phyloP scores from a whole-genome alignment of 2,113 vertebrate species.

The Osmerus eperlanus region DNA sequence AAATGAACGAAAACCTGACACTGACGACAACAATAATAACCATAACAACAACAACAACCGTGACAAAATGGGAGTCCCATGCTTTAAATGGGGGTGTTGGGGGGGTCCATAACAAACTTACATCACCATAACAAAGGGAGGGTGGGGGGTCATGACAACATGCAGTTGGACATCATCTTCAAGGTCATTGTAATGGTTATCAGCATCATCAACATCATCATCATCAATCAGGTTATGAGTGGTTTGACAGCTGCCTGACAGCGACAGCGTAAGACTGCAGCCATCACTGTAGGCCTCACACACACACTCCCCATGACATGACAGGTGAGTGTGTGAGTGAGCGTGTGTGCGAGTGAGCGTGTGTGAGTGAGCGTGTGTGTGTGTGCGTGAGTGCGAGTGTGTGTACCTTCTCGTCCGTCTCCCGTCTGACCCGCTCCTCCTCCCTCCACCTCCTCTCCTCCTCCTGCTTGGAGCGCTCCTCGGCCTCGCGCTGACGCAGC shows the following conservation, averaged over 20 bases:
- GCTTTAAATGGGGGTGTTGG: constrained; percentile 39
- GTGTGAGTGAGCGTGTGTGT: neutral
- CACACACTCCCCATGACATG: neutral
- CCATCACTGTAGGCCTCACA: neutral
- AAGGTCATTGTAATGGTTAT: constrained; percentile 21
- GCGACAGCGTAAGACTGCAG: constrained; percentile 27
- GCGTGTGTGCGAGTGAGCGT: neutral
- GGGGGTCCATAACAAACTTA: constrained; percentile 37
- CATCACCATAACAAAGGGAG: constrained; percentile 44
- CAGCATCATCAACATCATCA: neutral
- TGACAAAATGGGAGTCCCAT: constrained; percentile 49
- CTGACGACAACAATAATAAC: too few species aligned
- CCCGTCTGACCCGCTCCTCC: constrained; percentile 83
- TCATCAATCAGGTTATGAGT: constrained; percentile 43
- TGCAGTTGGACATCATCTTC: constrained; percentile 55
- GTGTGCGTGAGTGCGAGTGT: neutral
- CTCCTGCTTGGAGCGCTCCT: constrained; percentile 87
- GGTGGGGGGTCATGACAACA: constrained; percentile 56
- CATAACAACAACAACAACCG: constrained; percentile 33
- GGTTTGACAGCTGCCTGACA: constrained; percentile 47
- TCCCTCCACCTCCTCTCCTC: constrained; percentile 87
- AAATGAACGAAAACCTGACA: constrained; percentile 37
- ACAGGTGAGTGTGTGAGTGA: neutral
- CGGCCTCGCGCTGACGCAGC: constrained; percentile 88
- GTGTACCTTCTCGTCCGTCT: constrained; percentile 92